Percentiles rank a stretch among this genome's conserved stretches.
These are phyloP conservation scores for Tympanoctomys barrerae DNA, from an alignment of 2,797 vertebrate genomes.

Conservation along the genomic window DNA sequence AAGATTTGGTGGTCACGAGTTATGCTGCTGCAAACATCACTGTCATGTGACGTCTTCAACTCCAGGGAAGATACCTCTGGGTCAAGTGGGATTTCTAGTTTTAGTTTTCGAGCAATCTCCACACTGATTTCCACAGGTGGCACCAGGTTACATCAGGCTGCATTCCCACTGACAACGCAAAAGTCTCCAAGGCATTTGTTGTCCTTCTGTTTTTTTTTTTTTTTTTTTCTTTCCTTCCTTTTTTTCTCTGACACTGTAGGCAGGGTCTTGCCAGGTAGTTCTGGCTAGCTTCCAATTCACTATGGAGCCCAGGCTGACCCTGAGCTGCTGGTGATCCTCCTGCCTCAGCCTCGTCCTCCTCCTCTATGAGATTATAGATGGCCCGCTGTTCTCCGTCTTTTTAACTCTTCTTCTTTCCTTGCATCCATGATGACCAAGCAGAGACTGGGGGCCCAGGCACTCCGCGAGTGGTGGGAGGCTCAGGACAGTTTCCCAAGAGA, in stretches of 20 bases:
- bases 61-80: background rate
- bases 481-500: background rate
- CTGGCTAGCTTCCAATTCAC: background rate
- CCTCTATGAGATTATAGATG: background rate
- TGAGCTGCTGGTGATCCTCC: background rate
- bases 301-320: background rate
- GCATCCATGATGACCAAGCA: background rate
- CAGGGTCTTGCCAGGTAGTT: background rate
- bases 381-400: rapidly evolving
- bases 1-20: background rate
- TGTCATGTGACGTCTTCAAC: background rate
- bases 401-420: background rate
- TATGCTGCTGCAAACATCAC: background rate
- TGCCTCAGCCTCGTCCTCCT: background rate
- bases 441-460: background rate
- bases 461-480: background rate
- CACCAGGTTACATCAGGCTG: background rate
- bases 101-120: background rate
- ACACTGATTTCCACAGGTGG: background rate
- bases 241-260: background rate
- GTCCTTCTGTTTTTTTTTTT: background rate
- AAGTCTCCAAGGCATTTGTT: no score
- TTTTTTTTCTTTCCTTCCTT: background rate
- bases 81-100: background rate
- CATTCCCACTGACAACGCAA: background rate